These are phyloP conservation scores for Brachirus orientalis DNA, from an alignment of 2,113 vertebrate species.

Conservation along the genomic window DNA sequence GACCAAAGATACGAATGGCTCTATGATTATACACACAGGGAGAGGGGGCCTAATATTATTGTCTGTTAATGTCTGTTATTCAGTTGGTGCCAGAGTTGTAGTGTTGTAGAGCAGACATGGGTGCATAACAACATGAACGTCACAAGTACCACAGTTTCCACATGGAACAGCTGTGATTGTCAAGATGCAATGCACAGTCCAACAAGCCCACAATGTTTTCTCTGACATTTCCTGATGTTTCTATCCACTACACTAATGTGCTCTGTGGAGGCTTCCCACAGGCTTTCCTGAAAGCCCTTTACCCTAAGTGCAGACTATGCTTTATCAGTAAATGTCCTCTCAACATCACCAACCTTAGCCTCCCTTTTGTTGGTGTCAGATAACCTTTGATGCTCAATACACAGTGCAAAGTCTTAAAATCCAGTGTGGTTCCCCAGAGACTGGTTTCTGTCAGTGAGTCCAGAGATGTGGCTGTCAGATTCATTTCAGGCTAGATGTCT, in stretches of 20 bases:
- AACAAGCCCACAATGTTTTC: too few relatives aligned
- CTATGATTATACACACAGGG: conserved; percentile 6
- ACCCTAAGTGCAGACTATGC: not conserved
- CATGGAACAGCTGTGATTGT: too few relatives aligned
- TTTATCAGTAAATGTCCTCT: not conserved
- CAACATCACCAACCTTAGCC: not conserved
- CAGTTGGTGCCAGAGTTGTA: too few relatives aligned
- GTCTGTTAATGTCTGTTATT: too few relatives aligned
- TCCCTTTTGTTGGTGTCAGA: not conserved
- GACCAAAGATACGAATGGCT: conserved; percentile 45
- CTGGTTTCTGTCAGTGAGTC: conserved; percentile 15
- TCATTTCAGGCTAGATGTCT: not conserved
- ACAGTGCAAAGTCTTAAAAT: not conserved
- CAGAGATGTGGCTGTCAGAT: not conserved
- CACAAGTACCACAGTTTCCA: too few relatives aligned
- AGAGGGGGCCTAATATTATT: too few relatives aligned
- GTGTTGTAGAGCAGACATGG: too few relatives aligned
- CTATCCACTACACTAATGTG: too few relatives aligned
- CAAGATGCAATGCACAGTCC: too few relatives aligned
- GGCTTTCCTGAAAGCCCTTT: not conserved
- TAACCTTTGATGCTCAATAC: not conserved
- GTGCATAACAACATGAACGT: too few relatives aligned
- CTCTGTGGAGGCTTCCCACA: too few relatives aligned
- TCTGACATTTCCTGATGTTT: too few relatives aligned
- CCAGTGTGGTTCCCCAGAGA: conserved; percentile 1